Evolutionary conservation across 1,140 invertebrate genomes (phyloP).

Genomic region (Archegozetes longisetosus): DNA sequence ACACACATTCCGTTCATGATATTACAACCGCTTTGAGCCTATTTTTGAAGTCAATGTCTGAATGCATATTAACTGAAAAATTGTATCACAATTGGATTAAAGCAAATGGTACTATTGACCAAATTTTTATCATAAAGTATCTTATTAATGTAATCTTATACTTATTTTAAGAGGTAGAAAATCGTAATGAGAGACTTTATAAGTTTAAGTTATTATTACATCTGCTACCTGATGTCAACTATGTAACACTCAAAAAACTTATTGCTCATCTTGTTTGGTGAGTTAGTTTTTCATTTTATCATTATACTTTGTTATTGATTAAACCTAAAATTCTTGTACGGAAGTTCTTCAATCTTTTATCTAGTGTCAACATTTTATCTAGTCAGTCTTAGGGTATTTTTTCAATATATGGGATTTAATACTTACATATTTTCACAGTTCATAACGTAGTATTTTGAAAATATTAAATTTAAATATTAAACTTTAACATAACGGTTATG

Average conservation of each 20-base stretch:
- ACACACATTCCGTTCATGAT: constrained; percentile 8
- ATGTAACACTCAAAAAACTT: constrained; percentile 8
- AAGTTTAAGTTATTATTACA: constrained; percentile 6
- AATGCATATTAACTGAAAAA: constrained; percentile 17
- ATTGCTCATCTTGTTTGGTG: constrained; percentile 8
- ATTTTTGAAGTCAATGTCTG: constrained; percentile 14
- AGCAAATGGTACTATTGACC: background rate
- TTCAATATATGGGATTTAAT: too few species aligned
- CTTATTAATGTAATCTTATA: background rate
- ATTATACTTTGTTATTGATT: too few species aligned
- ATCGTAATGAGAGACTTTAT: background rate
- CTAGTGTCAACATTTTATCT: too few species aligned
- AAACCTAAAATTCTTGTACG: too few species aligned
- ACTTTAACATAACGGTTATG: too few species aligned
- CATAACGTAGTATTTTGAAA: too few species aligned
- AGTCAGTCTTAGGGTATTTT: too few species aligned
- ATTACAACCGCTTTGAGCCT: constrained; percentile 3
- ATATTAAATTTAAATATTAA: too few species aligned
- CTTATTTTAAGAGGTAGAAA: background rate
- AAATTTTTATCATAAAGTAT: background rate
- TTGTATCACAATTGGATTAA: constrained; percentile 14
- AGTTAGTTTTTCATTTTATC: too few species aligned
- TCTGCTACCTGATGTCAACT: constrained; percentile 9
- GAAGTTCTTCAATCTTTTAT: too few species aligned
- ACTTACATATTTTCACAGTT: too few species aligned